These are phyloP conservation scores for Calliphora vicina DNA, from an alignment of 1,140 invertebrate species.

Conservation along the genomic window DNA sequence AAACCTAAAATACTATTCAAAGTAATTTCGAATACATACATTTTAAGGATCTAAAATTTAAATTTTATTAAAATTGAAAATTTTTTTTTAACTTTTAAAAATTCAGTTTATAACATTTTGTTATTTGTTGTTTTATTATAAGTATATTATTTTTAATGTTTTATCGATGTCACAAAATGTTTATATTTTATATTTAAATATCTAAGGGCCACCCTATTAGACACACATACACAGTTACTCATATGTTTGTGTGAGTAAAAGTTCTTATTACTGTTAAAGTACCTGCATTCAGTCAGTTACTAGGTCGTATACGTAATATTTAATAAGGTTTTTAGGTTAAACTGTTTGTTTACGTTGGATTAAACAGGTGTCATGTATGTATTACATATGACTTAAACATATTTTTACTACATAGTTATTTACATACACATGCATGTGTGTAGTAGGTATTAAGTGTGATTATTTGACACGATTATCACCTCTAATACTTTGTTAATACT, in stretches of 20 bases:
- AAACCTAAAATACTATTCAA: too few relatives aligned
- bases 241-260: not conserved
- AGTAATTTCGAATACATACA: too few relatives aligned
- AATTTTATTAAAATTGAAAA: too few relatives aligned
- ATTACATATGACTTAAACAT: not conserved
- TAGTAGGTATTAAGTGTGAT: not conserved
- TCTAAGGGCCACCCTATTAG: too few relatives aligned
- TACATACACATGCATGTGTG: not conserved
- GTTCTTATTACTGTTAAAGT: not conserved
- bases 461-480: not conserved
- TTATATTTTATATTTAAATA: too few relatives aligned
- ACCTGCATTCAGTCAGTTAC: not conserved
- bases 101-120: too few relatives aligned
- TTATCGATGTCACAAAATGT: too few relatives aligned
- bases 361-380: constrained; percentile 24
- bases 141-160: too few relatives aligned
- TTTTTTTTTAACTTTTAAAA: too few relatives aligned
- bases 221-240: too few relatives aligned
- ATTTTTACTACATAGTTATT: not conserved
- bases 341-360: constrained; percentile 17
- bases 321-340: not conserved
- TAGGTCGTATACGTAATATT: not conserved
- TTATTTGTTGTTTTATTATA: too few relatives aligned
- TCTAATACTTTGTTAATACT: constrained; percentile 17
- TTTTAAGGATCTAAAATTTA: too few relatives aligned